Base-by-base conservation (phyloP, 2,113 vertebrate genomes). In the Himantopus leucocephalus region DNA sequence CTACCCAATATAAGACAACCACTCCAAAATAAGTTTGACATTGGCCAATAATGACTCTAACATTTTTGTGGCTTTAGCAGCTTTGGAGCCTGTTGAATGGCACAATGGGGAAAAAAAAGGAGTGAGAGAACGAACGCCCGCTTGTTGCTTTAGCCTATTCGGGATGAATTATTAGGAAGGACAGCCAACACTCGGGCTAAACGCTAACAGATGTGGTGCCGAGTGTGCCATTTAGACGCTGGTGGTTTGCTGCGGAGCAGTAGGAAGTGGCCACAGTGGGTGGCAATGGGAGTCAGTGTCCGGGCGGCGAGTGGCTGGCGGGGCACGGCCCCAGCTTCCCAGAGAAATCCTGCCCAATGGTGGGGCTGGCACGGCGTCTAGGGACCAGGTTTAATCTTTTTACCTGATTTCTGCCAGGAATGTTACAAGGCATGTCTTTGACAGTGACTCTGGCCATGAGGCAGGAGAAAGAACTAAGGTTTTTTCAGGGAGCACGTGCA, bases 1-100 rank as follows among this genome's bases (percentile, higher is more conserved):
- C 97, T 97, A 96, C 94, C 85, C 80, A 96, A 94, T 80, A 96
- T 96, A 98, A 97, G 96, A 68, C 75, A 77, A 70, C 77, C 77
- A 70, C 94, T 97, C 94, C 90, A 98, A 98, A 98, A 94, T 96
- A 97, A 98, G 96, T 98, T 97, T 97, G 98, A 98, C 97, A 85
- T 90, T 91, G 88, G 88, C 95, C 96, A 98, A 98, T 98, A 98
- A 98, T 97, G 96, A 96, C 95, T 96, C 80, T 81, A 92, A 92
- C 86, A 97, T 97, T 98, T 97, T 96, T 98, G 97, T 97, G 98
- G 97, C 96, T 98, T 97, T 97, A 95, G 94, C 96, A 96, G 95
- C 80, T 97, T 92, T 96, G 41, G 52, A 88, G 71, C 52, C 93
- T 90, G 66, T 94, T 97, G 94, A 97, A 93, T 95, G 94, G 93